A percentile compares a stretch with the other conserved stretches of the same genome.
phyloP scores from a whole-genome alignment of 2,888 invertebrate genomes.

The Camponotus fellah region DNA sequence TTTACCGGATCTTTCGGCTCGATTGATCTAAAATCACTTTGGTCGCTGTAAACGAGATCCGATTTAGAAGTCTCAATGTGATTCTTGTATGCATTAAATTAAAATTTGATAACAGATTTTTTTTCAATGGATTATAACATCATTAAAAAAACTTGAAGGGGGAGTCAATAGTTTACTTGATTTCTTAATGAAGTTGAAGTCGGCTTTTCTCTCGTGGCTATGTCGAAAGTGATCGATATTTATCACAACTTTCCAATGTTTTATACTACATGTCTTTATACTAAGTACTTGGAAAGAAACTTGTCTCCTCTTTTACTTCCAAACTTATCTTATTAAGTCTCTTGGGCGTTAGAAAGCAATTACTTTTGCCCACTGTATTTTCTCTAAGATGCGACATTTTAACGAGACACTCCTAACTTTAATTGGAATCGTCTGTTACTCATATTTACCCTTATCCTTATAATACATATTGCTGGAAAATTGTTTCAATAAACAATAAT shows the following conservation, averaged over 20 bases:
- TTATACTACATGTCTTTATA: background rate
- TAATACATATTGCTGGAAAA: background rate
- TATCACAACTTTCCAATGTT: conserved; percentile 3
- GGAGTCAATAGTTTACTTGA: background rate
- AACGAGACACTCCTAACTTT: conserved; percentile 31
- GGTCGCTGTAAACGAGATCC: background rate
- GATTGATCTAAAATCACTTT: conserved; percentile 36
- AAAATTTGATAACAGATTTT: background rate
- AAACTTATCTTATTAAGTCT: conserved; percentile 49
- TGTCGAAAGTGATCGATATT: background rate
- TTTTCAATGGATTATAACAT: background rate
- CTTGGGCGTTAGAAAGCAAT: conserved; percentile 32
- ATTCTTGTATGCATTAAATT: background rate
- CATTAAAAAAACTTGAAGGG: background rate
- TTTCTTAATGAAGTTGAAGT: background rate
- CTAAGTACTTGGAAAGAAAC: conserved; percentile 8
- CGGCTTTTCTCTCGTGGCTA: background rate
- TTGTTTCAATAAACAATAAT: background rate
- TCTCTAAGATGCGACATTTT: background rate
- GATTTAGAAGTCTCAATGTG: background rate
- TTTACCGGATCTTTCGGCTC: conserved; percentile 7
- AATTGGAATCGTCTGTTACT: conserved; percentile 33
- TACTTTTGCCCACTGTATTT: conserved; percentile 31
- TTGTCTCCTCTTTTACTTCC: conserved; percentile 14
- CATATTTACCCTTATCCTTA: conserved; percentile 3